phyloP scores from a whole-genome alignment of 2,888 invertebrate genomes.

The Leuctra nigra region DNA sequence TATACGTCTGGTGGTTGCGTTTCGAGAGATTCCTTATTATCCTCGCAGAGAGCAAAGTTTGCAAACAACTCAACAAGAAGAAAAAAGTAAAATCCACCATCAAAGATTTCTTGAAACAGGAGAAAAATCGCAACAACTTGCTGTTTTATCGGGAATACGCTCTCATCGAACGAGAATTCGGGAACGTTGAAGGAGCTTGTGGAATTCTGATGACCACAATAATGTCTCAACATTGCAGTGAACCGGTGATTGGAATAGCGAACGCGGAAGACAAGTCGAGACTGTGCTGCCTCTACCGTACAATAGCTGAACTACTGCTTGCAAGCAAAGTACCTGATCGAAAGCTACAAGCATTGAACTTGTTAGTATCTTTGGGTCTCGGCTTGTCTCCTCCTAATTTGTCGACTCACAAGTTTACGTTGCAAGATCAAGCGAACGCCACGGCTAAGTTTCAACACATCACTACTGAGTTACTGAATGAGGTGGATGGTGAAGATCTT shows the following conservation, averaged over 20 bases:
- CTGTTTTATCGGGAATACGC: slow-evolving; percentile 57
- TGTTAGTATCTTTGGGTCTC: neutral
- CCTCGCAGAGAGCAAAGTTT: slow-evolving; percentile 40
- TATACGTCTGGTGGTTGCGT: slow-evolving; percentile 56
- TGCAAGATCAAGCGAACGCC: slow-evolving; percentile 35
- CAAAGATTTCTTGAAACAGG: slow-evolving; percentile 49
- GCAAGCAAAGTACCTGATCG: slow-evolving; percentile 4
- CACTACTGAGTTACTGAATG: slow-evolving; percentile 34
- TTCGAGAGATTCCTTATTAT: slow-evolving; percentile 51
- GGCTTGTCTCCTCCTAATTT: neutral
- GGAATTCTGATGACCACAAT: slow-evolving; percentile 18
- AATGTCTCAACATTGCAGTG: neutral
- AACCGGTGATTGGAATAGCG: slow-evolving; percentile 8
- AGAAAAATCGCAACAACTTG: slow-evolving; percentile 48
- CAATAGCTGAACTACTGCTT: slow-evolving; percentile 25
- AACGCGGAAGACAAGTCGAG: slow-evolving; percentile 16
- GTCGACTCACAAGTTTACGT: slow-evolving; percentile 28
- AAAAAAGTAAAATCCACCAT: slow-evolving; percentile 47
- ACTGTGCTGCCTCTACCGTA: slow-evolving; percentile 23
- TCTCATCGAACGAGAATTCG: slow-evolving; percentile 50
- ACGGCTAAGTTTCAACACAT: slow-evolving; percentile 37
- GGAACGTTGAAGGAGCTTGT: slow-evolving; percentile 41
- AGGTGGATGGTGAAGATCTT: slow-evolving; percentile 20
- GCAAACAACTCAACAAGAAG: slow-evolving; percentile 35
- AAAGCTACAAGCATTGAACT: slow-evolving; percentile 3